Percentiles rank a stretch among this genome's conserved stretches.
phyloP scores from a whole-genome alignment of 2,113 vertebrate species.

The Saccopteryx bilineata region DNA sequence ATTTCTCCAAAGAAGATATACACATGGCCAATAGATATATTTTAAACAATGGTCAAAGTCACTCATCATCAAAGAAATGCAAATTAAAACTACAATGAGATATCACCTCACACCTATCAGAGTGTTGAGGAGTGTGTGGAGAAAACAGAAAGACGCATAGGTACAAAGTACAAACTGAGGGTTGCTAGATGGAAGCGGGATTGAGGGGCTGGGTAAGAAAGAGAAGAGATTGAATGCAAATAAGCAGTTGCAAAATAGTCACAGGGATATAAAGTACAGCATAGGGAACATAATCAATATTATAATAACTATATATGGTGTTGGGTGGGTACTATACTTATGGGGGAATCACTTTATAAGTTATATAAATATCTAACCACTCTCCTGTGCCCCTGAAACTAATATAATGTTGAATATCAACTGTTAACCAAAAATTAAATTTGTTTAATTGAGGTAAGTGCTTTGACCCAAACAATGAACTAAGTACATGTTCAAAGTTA shows the following conservation, averaged over 20 bases:
- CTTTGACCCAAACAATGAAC: background rate
- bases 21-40: background rate
- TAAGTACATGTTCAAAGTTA: background rate
- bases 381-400: background rate
- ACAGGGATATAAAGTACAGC: background rate
- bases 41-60: background rate
- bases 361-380: background rate
- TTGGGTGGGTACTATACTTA: background rate
- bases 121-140: background rate
- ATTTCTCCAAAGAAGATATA: background rate
- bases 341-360: background rate
- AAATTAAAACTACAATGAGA: background rate
- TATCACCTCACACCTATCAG: background rate
- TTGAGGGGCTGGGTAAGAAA: no score
- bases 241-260: background rate
- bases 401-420: no score
- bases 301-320: no score
- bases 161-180: background rate
- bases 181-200: background rate
- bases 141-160: no score
- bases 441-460: constrained; percentile 91
- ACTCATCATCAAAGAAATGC: background rate
- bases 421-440: background rate
- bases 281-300: background rate
- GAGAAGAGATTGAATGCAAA: no score